Percentiles rank a stretch among this genome's conserved stretches.
Evolutionary conservation across 2,797 vertebrate species (phyloP).

Genomic region (Rachycentron canadum): DNA sequence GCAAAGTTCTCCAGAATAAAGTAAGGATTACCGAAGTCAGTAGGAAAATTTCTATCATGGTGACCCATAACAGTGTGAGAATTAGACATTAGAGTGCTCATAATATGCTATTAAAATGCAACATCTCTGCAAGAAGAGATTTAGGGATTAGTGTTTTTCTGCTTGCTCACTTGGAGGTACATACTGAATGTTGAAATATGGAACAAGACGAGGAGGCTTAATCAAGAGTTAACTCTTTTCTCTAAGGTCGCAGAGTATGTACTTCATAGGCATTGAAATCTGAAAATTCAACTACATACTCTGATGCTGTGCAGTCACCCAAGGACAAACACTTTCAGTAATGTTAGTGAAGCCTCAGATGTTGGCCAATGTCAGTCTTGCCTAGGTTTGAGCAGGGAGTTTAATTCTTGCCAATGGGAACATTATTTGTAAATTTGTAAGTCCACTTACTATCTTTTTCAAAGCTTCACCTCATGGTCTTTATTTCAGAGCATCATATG

Average conservation of each 20-base stretch:
- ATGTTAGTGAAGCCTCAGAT: background rate
- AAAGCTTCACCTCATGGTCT: background rate
- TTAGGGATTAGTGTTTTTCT: constrained; percentile 61
- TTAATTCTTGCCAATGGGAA: too few species aligned
- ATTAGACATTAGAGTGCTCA: constrained; percentile 40
- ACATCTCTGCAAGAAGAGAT: constrained; percentile 51
- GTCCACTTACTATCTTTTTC: background rate
- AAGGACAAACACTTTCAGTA: background rate
- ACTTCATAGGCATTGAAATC: constrained; percentile 14
- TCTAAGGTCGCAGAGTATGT: constrained; percentile 23
- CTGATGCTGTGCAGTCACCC: background rate
- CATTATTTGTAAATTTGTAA: too few species aligned
- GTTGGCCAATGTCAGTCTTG: too few species aligned
- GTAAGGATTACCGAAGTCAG: constrained; percentile 24
- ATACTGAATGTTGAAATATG: constrained; percentile 51
- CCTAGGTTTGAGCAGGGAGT: too few species aligned
- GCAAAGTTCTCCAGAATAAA: background rate
- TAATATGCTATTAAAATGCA: constrained; percentile 65
- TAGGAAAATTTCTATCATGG: constrained; percentile 18
- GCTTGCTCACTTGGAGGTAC: constrained; percentile 38
- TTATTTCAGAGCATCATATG: too few species aligned
- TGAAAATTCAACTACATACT: constrained; percentile 13
- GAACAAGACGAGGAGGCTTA: constrained; percentile 29
- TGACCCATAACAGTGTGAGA: constrained; percentile 32
- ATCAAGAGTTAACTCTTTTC: constrained; percentile 48